These are phyloP conservation scores for Perca schrenkii DNA, from an alignment of 2,113 vertebrate genomes.

Conservation along the genomic window DNA sequence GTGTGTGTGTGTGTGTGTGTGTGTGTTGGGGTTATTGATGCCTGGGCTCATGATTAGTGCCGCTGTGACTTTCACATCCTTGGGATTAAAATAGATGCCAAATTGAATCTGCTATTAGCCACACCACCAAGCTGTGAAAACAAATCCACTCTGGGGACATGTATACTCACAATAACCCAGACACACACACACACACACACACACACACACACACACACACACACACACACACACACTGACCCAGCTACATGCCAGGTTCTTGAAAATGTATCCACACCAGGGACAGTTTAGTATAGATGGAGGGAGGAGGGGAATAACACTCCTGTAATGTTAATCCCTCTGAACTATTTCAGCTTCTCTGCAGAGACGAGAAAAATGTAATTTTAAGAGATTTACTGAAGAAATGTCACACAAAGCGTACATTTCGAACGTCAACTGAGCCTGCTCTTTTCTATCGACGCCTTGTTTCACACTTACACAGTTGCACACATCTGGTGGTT, in stretches of 20 bases:
- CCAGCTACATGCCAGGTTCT: constrained; percentile 59
- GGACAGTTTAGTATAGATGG: constrained; percentile 65
- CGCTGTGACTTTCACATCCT: constrained; percentile 55
- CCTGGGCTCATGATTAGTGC: constrained; percentile 30
- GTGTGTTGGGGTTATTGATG: constrained; percentile 22
- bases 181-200: constrained; percentile 8
- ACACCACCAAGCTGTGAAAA: constrained; percentile 68
- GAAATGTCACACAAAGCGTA: constrained; percentile 12
- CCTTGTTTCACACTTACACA: constrained; percentile 14
- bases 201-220: not conserved
- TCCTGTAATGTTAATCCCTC: constrained; percentile 52
- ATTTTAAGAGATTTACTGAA: constrained; percentile 37
- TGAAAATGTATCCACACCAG: constrained; percentile 74
- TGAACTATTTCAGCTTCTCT: constrained; percentile 12
- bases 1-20: constrained; percentile 10
- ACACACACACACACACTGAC: constrained; percentile 35
- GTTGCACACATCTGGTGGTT: constrained; percentile 23
- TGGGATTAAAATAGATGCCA: constrained; percentile 65
- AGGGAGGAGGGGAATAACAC: constrained; percentile 41
- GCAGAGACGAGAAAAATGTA: constrained; percentile 29
- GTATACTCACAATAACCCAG: constrained; percentile 45
- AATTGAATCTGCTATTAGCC: constrained; percentile 62
- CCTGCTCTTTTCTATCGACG: not conserved
- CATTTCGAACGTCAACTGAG: constrained; percentile 18
- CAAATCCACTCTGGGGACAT: constrained; percentile 65